Evolutionary conservation across 2,113 vertebrate genomes (phyloP).

Genomic region (Paramisgurnus dabryanus): DNA sequence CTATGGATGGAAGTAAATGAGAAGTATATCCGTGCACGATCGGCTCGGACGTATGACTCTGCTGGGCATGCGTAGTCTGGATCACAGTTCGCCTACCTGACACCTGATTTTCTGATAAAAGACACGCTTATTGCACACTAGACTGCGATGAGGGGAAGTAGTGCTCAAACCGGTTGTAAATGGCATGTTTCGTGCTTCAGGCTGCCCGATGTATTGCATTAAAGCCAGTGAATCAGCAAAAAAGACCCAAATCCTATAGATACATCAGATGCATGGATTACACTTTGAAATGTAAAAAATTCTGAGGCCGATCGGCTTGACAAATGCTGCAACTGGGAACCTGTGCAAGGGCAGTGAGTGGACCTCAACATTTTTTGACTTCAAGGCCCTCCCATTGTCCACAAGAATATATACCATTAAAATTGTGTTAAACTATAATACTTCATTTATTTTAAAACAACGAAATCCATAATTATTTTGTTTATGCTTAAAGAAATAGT

Average conservation of each 20-base stretch:
- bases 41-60: conserved; percentile 24
- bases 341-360: too few relatives aligned
- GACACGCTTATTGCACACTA: conserved; percentile 1
- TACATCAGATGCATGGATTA: neutral
- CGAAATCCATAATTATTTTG: too few relatives aligned
- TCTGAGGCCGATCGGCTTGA: neutral
- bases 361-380: too few relatives aligned
- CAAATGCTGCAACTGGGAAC: neutral
- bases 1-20: conserved; percentile 44
- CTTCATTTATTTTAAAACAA: too few relatives aligned
- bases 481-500: too few relatives aligned
- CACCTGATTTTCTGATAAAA: neutral
- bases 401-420: too few relatives aligned
- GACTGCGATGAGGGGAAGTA: neutral
- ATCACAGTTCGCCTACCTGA: neutral
- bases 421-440: too few relatives aligned
- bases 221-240: neutral
- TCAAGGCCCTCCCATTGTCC: too few relatives aligned
- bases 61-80: conserved; percentile 28
- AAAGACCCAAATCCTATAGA: neutral
- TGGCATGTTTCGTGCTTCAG: conserved; percentile 13
- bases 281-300: neutral
- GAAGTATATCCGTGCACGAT: conserved; percentile 33
- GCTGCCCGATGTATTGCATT: neutral
- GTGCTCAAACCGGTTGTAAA: neutral